phyloP scores from a whole-genome alignment of 2,113 vertebrate species.

The Ophthalmolycus amberensis region DNA sequence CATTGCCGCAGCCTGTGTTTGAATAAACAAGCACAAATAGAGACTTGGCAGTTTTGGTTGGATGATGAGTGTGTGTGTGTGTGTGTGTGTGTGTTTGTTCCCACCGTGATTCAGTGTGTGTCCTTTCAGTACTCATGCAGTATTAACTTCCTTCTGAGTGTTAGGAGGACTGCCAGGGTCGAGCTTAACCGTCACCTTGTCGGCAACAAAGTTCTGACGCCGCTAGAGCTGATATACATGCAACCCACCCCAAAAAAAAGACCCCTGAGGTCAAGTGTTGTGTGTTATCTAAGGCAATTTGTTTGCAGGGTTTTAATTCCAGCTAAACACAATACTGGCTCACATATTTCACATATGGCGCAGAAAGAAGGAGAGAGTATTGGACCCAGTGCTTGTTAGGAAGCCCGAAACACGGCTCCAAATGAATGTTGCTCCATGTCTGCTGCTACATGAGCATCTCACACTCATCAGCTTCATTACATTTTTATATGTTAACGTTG shows the following conservation, averaged over 20 bases:
- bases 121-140: constrained; percentile 30
- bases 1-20: background rate
- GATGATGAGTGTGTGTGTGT: constrained; percentile 21
- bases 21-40: constrained; percentile 9
- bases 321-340: background rate
- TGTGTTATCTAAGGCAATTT: background rate
- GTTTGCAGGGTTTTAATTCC: background rate
- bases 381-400: background rate
- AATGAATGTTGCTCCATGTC: background rate
- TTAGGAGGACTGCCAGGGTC: constrained; percentile 54
- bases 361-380: background rate
- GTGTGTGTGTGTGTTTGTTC: constrained; percentile 31
- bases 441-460: background rate
- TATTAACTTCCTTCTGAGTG: constrained; percentile 45
- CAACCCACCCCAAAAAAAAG: background rate
- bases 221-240: constrained; percentile 4
- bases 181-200: constrained; percentile 62
- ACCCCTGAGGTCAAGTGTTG: background rate
- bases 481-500: background rate
- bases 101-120: constrained; percentile 14
- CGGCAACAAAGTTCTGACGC: constrained; percentile 29
- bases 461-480: background rate
- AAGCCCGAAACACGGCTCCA: background rate
- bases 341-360: background rate
- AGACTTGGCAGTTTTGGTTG: constrained; percentile 19